Base-by-base conservation (phyloP, 2,888 invertebrate genomes). In the Resseliella maxima region DNA sequence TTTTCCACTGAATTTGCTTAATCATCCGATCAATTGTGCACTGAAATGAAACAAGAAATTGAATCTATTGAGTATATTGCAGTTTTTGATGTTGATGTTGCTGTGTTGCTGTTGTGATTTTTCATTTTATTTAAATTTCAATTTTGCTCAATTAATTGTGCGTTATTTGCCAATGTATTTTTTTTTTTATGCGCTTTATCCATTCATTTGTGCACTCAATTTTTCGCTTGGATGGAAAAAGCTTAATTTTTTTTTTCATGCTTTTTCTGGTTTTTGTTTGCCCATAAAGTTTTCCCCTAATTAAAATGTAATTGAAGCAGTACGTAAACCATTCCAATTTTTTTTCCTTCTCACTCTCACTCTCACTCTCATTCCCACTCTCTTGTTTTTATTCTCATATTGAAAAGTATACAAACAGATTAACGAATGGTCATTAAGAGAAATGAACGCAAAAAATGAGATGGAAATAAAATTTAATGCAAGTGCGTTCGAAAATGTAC, bases 301-400 rank as follows among this genome's bases (percentile, higher is more conserved):
- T 72, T 72, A 72, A 72, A 72, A 72, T 72, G 72, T 72, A 72
- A 72, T 72, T 72, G 31, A 72, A 72, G 72, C 72, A 31, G 12
- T 18, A 24, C 59, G 24, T 59, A 50, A 50, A 21, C 5, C 50
- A 50, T 41, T 41, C 41, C 41, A 12, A 8, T 41, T 41, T 41
- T 41, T 41, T 12, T 41, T 5, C 41, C 41, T 41, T 41, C 12
- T n/a, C n/a, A n/a, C 41, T 41, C 41, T 24, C 59, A 12, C 31
- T 41, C 41, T 24, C 59, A 12, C 31, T n/a, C n/a, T n/a, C n/a
- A n/a, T n/a, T n/a, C n/a, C n/a, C n/a, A n/a, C n/a, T n/a, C n/a
- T n/a, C n/a, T n/a, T 15, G 12, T 8, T 15, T 72, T 31, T 72
- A 15, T 72, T 31, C 12, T n/a, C 46, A 31, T 31, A 31, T 72